Evolutionary conservation across 2,113 vertebrate genomes (phyloP).

Genomic region (Misgurnus anguillicaudatus): DNA sequence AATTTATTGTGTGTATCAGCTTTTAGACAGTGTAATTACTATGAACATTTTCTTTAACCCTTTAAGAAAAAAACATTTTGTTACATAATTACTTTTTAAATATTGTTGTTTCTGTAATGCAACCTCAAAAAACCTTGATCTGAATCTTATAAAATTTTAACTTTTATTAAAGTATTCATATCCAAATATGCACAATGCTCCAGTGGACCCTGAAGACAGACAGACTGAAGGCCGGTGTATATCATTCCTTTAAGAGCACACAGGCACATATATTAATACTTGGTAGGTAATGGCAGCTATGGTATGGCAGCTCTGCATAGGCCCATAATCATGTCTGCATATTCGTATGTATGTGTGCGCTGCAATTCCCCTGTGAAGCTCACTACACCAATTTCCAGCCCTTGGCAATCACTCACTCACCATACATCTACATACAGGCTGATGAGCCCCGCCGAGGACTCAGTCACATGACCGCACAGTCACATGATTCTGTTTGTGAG

Average conservation of each 20-base stretch:
- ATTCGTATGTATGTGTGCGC: slow-evolving; percentile 45
- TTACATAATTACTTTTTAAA: too few relatives aligned
- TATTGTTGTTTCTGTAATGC: background rate
- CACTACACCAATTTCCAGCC: slow-evolving; percentile 79
- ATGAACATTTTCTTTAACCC: background rate
- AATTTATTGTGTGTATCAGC: background rate
- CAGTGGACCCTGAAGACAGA: slow-evolving; percentile 65
- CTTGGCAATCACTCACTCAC: slow-evolving; percentile 81
- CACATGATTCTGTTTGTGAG: slow-evolving; percentile 63
- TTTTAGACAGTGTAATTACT: slow-evolving; percentile 8
- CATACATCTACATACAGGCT: slow-evolving; percentile 79
- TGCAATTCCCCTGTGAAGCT: slow-evolving; percentile 76
- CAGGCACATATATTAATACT: slow-evolving; percentile 67
- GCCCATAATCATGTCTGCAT: slow-evolving; percentile 70
- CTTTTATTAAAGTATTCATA: slow-evolving; percentile 1
- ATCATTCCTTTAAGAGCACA: slow-evolving; percentile 66
- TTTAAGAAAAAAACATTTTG: background rate
- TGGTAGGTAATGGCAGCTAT: slow-evolving; percentile 68
- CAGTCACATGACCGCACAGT: slow-evolving; percentile 71
- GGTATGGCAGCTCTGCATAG: slow-evolving; percentile 63
- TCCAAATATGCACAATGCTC: slow-evolving; percentile 25
- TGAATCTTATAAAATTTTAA: slow-evolving; percentile 36
- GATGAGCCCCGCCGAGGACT: slow-evolving; percentile 76
- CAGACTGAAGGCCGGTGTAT: slow-evolving; percentile 60
- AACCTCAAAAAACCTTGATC: background rate